These are phyloP conservation scores for Triplophysa bombifrons DNA, from an alignment of 2,797 vertebrate species.

Conservation along the genomic window DNA sequence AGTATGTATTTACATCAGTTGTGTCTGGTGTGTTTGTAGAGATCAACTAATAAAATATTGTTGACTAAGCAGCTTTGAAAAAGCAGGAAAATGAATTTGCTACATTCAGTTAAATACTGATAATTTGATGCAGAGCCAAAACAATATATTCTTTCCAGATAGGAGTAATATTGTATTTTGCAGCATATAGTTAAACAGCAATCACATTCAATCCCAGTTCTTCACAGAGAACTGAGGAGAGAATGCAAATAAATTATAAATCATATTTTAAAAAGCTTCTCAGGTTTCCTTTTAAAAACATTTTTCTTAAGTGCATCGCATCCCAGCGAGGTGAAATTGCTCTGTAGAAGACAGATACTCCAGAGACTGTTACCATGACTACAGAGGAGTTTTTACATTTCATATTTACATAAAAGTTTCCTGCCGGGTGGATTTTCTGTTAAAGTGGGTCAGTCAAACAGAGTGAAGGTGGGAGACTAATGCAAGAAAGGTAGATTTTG, in stretches of 20 bases:
- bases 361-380: constrained; percentile 73
- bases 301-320: constrained; percentile 75
- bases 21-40: too few relatives aligned
- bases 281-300: constrained; percentile 76
- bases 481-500: constrained; percentile 38
- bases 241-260: constrained; percentile 84
- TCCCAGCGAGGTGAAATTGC: constrained; percentile 63
- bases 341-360: constrained; percentile 62
- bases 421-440: constrained; percentile 48
- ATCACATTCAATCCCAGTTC: constrained; percentile 61
- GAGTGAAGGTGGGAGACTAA: constrained; percentile 11
- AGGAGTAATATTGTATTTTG: neutral
- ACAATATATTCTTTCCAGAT: neutral
- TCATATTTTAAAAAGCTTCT: constrained; percentile 81
- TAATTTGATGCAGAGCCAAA: constrained; percentile 9
- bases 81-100: neutral
- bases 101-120: neutral
- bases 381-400: constrained; percentile 60
- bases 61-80: neutral
- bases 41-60: neutral
- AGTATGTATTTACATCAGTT: too few relatives aligned
- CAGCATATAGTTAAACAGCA: constrained; percentile 10
- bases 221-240: constrained; percentile 66
- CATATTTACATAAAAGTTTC: constrained; percentile 71
- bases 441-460: constrained; percentile 68